A percentile compares a stretch with the other conserved stretches of the same genome.
These are phyloP conservation scores for Oreocharis arfaki DNA, from an alignment of 2,113 vertebrate species.

Conservation along the genomic window DNA sequence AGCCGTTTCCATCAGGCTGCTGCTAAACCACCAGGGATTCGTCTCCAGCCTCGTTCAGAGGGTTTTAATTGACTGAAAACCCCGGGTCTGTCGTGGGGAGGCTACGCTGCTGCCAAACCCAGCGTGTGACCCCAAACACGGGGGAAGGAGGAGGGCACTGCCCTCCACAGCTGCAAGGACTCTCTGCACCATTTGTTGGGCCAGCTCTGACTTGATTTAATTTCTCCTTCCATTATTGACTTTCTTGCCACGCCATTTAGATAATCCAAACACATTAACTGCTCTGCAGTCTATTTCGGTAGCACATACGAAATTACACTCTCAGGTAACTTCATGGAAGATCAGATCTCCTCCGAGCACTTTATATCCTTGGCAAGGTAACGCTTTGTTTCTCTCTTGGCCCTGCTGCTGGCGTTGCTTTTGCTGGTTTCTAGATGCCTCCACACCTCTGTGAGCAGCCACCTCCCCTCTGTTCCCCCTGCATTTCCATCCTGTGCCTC, in stretches of 20 bases:
- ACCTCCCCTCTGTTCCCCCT: neutral
- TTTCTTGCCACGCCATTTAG: slow-evolving; percentile 10
- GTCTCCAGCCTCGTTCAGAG: neutral
- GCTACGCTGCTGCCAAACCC: neutral
- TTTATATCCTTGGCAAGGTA: neutral
- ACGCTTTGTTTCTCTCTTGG: neutral
- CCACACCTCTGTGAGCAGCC: neutral
- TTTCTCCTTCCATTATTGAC: slow-evolving; percentile 20
- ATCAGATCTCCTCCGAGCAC: neutral
- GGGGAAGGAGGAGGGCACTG: neutral
- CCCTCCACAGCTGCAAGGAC: neutral
- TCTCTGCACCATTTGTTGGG: neutral
- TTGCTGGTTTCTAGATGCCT: neutral
- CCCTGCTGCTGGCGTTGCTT: neutral
- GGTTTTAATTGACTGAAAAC: neutral
- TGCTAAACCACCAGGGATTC: neutral
- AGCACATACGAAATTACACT: neutral
- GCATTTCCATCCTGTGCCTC: neutral
- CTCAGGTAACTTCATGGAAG: neutral
- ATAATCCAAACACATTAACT: slow-evolving; percentile 58
- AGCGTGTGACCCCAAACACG: neutral
- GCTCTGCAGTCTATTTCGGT: slow-evolving; percentile 19
- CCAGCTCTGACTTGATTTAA: neutral
- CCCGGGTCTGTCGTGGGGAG: neutral
- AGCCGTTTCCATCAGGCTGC: neutral